These are phyloP conservation scores for Thymallus thymallus DNA, from an alignment of 2,113 vertebrate species.

Conservation along the genomic window DNA sequence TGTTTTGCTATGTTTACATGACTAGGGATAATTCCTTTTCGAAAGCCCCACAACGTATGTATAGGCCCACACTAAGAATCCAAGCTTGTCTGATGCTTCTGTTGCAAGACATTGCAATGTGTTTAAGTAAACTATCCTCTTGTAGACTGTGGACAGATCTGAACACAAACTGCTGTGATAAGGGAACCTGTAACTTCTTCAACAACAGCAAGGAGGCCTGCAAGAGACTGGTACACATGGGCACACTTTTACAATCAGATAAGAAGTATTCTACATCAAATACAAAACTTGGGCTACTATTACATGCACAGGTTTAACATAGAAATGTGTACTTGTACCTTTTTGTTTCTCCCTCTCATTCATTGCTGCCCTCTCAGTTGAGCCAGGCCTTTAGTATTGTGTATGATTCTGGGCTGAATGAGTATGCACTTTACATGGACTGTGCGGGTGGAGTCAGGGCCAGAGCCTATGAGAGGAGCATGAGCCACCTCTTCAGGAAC, in stretches of 20 bases:
- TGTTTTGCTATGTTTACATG: neutral
- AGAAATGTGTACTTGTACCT: neutral
- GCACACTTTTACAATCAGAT: neutral
- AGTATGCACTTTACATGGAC: constrained; percentile 74
- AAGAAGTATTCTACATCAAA: too few species aligned
- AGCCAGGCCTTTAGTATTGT: constrained; percentile 59
- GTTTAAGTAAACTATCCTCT: constrained; percentile 1
- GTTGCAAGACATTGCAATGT: neutral
- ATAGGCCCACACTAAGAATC: too few species aligned
- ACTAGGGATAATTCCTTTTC: too few species aligned
- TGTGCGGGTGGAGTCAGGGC: constrained; percentile 59
- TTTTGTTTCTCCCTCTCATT: too few species aligned
- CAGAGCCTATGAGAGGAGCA: constrained; percentile 56
- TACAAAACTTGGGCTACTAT: neutral
- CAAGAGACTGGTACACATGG: constrained; percentile 29
- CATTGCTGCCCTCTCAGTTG: constrained; percentile 60
- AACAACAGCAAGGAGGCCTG: constrained; percentile 60
- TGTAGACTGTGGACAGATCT: constrained; percentile 75
- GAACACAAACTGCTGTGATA: constrained; percentile 70
- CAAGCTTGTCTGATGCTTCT: too few species aligned
- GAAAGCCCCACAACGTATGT: too few species aligned
- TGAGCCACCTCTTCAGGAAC: constrained; percentile 68
- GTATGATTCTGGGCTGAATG: constrained; percentile 70
- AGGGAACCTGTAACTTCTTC: constrained; percentile 69
- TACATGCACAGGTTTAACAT: neutral